Conservation (phyloP, 1,140 invertebrate species). For the Goniozus legneri region DNA sequence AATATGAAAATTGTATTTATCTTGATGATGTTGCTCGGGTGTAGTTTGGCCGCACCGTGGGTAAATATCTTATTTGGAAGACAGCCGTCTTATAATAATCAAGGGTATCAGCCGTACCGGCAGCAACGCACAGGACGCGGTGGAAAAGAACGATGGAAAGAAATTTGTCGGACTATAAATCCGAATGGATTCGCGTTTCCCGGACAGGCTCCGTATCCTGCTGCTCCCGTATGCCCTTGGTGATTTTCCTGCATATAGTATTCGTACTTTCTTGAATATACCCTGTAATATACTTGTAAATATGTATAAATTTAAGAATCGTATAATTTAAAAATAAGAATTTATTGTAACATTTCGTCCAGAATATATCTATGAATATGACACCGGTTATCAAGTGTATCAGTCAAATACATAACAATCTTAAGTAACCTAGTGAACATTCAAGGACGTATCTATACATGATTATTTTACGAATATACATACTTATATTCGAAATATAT, state of each 20-base stretch:
- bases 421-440: conserved; percentile 20
- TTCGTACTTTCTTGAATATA: neutral
- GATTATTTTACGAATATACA: conserved; percentile 8
- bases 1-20: conserved; percentile 33
- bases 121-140: conserved; percentile 24
- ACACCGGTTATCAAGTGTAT: conserved; percentile 27
- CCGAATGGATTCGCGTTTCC: conserved; percentile 44
- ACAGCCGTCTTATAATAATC: conserved; percentile 14
- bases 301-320: neutral
- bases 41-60: conserved; percentile 34
- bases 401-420: conserved; percentile 22
- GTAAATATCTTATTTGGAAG: conserved; percentile 31
- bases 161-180: conserved; percentile 47
- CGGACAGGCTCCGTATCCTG: conserved; percentile 37
- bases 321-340: conserved; percentile 30
- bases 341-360: conserved; percentile 37
- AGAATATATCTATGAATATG: conserved; percentile 18
- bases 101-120: conserved; percentile 7
- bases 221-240: conserved; percentile 41
- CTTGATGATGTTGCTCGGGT: conserved; percentile 24
- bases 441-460: conserved; percentile 10
- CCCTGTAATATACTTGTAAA: neutral
- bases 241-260: conserved; percentile 10
- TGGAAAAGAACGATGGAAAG: conserved; percentile 47
- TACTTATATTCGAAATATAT: neutral